Evolutionary conservation across 2,888 invertebrate genomes (phyloP).

Genomic region (Spisula subtruncata): DNA sequence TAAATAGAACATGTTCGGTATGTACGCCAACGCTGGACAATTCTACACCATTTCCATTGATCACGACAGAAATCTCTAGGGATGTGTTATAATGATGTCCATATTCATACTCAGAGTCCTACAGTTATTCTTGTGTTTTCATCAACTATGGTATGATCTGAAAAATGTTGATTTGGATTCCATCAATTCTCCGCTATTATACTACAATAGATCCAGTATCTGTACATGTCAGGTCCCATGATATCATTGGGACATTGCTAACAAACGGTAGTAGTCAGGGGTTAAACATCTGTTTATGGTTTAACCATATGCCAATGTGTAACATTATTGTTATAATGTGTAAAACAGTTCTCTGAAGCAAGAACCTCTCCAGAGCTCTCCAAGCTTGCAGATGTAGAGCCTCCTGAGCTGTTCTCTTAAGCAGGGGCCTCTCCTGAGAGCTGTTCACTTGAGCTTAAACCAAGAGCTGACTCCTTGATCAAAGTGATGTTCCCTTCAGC

Average conservation of each 20-base stretch:
- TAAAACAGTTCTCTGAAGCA: too few relatives aligned
- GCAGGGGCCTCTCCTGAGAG: too few relatives aligned
- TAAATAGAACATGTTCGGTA: too few relatives aligned
- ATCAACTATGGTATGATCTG: background rate
- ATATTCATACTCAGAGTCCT: background rate
- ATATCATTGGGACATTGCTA: background rate
- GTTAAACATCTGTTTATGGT: background rate
- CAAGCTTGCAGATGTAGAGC: too few relatives aligned
- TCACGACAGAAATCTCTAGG: background rate
- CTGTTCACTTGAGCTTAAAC: too few relatives aligned
- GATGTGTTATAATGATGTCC: slow-evolving; percentile 8
- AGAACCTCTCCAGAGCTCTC: too few relatives aligned
- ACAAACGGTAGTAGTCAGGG: background rate
- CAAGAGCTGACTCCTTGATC: too few relatives aligned
- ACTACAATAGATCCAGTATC: background rate
- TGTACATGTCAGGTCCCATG: slow-evolving; percentile 9
- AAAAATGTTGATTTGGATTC: background rate
- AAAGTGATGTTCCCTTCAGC: too few relatives aligned
- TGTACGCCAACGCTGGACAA: too few relatives aligned
- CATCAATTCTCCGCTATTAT: background rate
- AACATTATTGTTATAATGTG: background rate
- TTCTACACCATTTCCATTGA: background rate
- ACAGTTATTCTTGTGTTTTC: background rate
- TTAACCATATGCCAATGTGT: background rate
- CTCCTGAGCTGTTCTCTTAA: too few relatives aligned